Evolutionary conservation across 2,888 invertebrate genomes (phyloP).

Genomic region (Beris chalybata): DNA sequence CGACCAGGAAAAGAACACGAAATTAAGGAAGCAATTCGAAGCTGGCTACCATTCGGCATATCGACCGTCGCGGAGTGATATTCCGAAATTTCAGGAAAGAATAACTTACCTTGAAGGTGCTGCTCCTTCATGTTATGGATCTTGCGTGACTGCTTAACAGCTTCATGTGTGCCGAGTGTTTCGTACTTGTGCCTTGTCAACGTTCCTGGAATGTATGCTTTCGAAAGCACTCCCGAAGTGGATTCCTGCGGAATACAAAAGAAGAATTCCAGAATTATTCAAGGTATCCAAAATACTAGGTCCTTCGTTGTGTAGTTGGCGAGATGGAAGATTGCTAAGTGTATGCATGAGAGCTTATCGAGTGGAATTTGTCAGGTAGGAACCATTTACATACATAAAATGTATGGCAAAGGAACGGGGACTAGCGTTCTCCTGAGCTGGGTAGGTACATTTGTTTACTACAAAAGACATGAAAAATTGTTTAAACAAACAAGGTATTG

Average conservation of each 20-base stretch:
- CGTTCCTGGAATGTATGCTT: constrained; percentile 49
- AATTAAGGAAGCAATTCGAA: constrained; percentile 17
- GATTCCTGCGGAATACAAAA: constrained; percentile 25
- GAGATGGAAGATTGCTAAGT: too few relatives aligned
- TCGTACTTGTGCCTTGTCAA: constrained; percentile 50
- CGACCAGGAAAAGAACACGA: constrained; percentile 1
- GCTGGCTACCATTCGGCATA: too few relatives aligned
- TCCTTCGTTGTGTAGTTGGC: neutral
- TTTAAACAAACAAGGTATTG: too few relatives aligned
- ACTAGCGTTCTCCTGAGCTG: too few relatives aligned
- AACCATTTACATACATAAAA: too few relatives aligned
- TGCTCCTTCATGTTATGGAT: constrained; percentile 45
- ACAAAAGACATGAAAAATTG: too few relatives aligned
- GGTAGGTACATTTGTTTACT: too few relatives aligned
- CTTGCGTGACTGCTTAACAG: constrained; percentile 48
- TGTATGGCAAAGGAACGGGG: too few relatives aligned
- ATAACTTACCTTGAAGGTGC: constrained; percentile 47
- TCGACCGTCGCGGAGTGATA: neutral
- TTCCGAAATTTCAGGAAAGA: constrained; percentile 13
- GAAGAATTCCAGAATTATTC: neutral
- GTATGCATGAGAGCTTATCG: too few relatives aligned
- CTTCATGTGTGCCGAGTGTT: constrained; percentile 49
- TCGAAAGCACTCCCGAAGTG: constrained; percentile 47
- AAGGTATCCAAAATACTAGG: too few relatives aligned
- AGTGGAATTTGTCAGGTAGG: too few relatives aligned